Base-by-base conservation (phyloP, 2,888 invertebrate species). In the Galeruca laticollis region DNA sequence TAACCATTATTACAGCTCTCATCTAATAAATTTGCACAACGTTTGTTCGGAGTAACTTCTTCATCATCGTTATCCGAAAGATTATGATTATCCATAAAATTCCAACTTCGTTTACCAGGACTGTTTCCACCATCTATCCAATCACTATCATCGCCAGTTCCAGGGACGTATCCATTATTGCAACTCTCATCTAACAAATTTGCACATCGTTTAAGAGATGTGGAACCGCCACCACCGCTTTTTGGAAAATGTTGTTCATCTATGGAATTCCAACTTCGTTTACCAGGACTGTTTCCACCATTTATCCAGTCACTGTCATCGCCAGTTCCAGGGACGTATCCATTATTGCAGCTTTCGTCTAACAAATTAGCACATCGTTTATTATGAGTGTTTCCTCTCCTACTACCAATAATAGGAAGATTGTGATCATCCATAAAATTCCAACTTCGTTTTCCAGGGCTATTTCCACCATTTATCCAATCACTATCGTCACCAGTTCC, bases 121-220 rank as follows among this genome's bases (percentile, higher is more conserved):
- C 56, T 75, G n/a, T 68, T 71, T 2, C 72, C 76, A 3, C 72
- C 73, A 40, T 69, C 69, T 13, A 80, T 18, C 77, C 77, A 78
- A 31, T 77, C 77, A 47, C 54, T 74, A 63, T 81, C 81, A n/a
- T 64, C 43, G 21, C 87, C 88, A 62, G 88, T 83, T 10, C 88
- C 88, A 3, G 84, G 61, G 37, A 66, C 60, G 47, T 59, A 69
- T 60, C 75, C 72, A 61, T 77, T 76, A 8, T 63, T 54, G 71
- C 88, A 88, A 0, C 88, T 88, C n/a, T 88, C 88, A 74, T 88
- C 88, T 85, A 88, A 88, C 83, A 88, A 75, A 75, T 84, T 40
- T 10, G 40, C n/a, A 13, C 40, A 40, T 4, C 40, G 40, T 6
- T 13, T 40, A 85, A 18, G 11, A 52, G 52, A 13, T 5, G 1